Percentiles rank a stretch among this genome's conserved stretches.
Conservation (phyloP, 2,797 vertebrate genomes). For the Microctenopoma steveboyesi region DNA sequence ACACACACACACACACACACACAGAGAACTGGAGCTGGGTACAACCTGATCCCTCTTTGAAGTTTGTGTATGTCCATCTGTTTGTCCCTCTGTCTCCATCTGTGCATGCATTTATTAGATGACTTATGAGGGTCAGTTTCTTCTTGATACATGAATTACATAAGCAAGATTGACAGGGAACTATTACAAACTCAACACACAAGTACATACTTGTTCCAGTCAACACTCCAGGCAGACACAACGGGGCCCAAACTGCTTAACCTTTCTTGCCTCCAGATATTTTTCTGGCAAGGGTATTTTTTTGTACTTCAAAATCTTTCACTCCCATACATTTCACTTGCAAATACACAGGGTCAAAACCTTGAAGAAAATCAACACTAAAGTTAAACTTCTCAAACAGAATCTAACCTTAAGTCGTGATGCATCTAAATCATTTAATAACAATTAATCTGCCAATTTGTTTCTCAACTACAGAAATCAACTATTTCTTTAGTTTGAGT, state of each 20-base stretch:
- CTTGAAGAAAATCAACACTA: constrained; percentile 20
- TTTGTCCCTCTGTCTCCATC: constrained; percentile 53
- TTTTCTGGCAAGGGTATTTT: constrained; percentile 21
- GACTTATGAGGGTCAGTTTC: constrained; percentile 61
- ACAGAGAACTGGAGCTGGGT: constrained; percentile 18
- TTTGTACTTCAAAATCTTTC: constrained; percentile 29
- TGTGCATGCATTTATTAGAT: constrained; percentile 49
- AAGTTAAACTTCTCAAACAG: background rate
- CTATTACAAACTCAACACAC: constrained; percentile 56
- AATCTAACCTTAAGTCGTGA: too few species aligned
- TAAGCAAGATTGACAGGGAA: constrained; percentile 67
- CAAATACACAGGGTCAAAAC: constrained; percentile 37
- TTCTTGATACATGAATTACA: constrained; percentile 69
- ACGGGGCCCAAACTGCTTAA: constrained; percentile 35
- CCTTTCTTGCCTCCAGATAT: constrained; percentile 21
- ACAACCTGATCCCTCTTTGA: constrained; percentile 63
- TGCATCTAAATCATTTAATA: background rate
- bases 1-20: background rate
- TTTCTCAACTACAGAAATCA: too few species aligned
- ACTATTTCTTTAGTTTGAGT: too few species aligned
- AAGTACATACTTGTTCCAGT: constrained; percentile 53
- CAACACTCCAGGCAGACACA: constrained; percentile 49
- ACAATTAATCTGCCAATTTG: too few species aligned
- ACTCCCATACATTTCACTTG: constrained; percentile 51
- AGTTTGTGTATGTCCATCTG: constrained; percentile 51